Percentiles rank a stretch among this genome's conserved stretches.
phyloP scores from a whole-genome alignment of 2,797 vertebrate genomes.

The Choloepus didactylus region DNA sequence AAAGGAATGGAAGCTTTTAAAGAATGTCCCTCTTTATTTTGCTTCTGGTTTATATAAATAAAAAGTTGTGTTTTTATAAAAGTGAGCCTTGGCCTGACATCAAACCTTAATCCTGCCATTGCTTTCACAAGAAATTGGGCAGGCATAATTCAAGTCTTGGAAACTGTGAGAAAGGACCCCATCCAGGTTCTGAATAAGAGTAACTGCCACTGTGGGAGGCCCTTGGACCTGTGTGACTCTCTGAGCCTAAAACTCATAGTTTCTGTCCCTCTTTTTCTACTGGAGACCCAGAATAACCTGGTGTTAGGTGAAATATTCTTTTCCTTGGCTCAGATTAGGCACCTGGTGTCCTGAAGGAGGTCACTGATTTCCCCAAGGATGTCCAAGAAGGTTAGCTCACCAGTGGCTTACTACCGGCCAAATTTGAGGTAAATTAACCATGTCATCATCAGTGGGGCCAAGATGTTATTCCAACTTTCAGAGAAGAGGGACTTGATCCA shows the following conservation, averaged over 20 bases:
- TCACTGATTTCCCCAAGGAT: constrained; percentile 61
- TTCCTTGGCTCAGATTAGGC: constrained; percentile 57
- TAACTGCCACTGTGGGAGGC: not conserved
- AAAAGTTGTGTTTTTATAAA: not conserved
- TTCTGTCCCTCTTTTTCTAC: constrained; percentile 56
- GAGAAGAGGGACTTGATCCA: constrained; percentile 49
- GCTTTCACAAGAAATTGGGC: constrained; percentile 10
- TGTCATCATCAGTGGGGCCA: constrained; percentile 9
- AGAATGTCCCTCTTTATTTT: constrained; percentile 63
- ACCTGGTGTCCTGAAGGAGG: constrained; percentile 67
- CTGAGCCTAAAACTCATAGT: not conserved
- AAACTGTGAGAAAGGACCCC: not conserved
- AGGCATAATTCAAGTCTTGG: not conserved
- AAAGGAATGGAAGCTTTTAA: constrained; percentile 27
- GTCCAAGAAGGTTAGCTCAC: constrained; percentile 59
- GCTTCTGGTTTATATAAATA: constrained; percentile 52
- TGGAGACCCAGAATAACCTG: constrained; percentile 45
- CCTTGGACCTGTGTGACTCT: not conserved
- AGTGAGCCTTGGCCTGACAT: not conserved
- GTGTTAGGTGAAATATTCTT: constrained; percentile 49
- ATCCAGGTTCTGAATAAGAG: constrained; percentile 10
- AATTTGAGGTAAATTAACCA: constrained; percentile 55
- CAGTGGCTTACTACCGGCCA: constrained; percentile 39
- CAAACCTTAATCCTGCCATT: constrained; percentile 17
- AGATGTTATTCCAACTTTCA: constrained; percentile 55